A percentile compares a stretch with the other conserved stretches of the same genome.
These are phyloP conservation scores for Heliconius congener DNA, from an alignment of 1,140 invertebrate species.

Conservation along the genomic window DNA sequence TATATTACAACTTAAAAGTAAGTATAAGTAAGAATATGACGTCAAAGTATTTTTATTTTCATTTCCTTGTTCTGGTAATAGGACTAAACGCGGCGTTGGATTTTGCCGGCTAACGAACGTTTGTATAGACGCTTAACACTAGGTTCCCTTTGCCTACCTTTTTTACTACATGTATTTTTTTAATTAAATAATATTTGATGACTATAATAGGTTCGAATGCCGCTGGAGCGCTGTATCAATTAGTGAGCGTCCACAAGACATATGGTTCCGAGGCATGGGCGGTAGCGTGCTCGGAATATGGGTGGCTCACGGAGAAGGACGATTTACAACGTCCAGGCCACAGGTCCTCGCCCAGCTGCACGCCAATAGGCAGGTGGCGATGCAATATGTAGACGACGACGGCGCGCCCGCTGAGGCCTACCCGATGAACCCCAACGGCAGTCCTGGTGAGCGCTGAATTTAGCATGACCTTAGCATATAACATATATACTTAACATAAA, in stretches of 20 bases:
- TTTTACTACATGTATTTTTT: too few species aligned
- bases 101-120: too few species aligned
- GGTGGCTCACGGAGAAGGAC: conserved; percentile 98
- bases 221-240: conserved; percentile 94
- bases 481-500: too few species aligned
- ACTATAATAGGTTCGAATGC: conserved; percentile 85
- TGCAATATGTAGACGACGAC: conserved; percentile 93
- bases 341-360: conserved; percentile 76
- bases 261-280: conserved; percentile 95
- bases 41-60: too few species aligned
- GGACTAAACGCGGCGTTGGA: too few species aligned
- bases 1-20: not conserved
- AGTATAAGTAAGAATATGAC: not conserved
- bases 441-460: conserved; percentile 79
- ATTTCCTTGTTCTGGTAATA: too few species aligned
- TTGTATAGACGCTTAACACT: too few species aligned
- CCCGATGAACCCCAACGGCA: conserved; percentile 97
- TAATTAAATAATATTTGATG: too few species aligned
- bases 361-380: conserved; percentile 85
- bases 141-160: too few species aligned
- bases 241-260: conserved; percentile 82
- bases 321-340: conserved; percentile 83
- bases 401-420: conserved; percentile 89
- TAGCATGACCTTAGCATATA: too few species aligned
- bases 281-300: conserved; percentile 93